Conservation (phyloP, 2,888 invertebrate genomes). For the Sinelater perroti region DNA sequence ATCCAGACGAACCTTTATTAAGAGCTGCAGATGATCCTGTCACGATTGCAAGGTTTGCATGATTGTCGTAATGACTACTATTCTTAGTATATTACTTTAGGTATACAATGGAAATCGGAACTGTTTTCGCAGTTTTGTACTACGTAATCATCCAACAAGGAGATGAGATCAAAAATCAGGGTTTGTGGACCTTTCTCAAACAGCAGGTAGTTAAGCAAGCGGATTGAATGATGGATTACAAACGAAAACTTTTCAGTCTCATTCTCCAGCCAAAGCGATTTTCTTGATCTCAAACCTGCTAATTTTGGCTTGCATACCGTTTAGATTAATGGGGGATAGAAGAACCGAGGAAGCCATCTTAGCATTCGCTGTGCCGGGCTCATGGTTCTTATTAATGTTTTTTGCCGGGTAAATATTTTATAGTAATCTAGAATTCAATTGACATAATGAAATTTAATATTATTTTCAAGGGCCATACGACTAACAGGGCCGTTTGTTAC, state of each 20-base stretch:
- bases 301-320: slow-evolving; percentile 89
- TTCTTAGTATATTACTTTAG: too few species aligned
- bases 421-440: not conserved
- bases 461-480: slow-evolving; percentile 92
- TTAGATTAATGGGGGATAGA: slow-evolving; percentile 76
- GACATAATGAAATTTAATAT: slow-evolving; percentile 3
- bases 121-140: slow-evolving; percentile 84
- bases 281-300: slow-evolving; percentile 91
- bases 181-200: slow-evolving; percentile 86
- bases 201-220: slow-evolving; percentile 78
- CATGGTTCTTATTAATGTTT: slow-evolving; percentile 98
- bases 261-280: slow-evolving; percentile 94
- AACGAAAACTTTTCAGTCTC: slow-evolving; percentile 68
- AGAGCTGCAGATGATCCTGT: slow-evolving; percentile 65
- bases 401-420: slow-evolving; percentile 88
- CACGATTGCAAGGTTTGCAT: slow-evolving; percentile 60
- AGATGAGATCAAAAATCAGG: slow-evolving; percentile 94
- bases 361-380: slow-evolving; percentile 91
- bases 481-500: slow-evolving; percentile 98
- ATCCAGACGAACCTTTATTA: slow-evolving; percentile 66
- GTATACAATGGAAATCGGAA: slow-evolving; percentile 84
- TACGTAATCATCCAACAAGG: slow-evolving; percentile 93
- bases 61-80: too few species aligned
- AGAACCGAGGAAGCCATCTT: slow-evolving; percentile 91
- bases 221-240: too few species aligned